Base-by-base conservation (phyloP, 2,113 vertebrate genomes). In the Corythoichthys intestinalis region DNA sequence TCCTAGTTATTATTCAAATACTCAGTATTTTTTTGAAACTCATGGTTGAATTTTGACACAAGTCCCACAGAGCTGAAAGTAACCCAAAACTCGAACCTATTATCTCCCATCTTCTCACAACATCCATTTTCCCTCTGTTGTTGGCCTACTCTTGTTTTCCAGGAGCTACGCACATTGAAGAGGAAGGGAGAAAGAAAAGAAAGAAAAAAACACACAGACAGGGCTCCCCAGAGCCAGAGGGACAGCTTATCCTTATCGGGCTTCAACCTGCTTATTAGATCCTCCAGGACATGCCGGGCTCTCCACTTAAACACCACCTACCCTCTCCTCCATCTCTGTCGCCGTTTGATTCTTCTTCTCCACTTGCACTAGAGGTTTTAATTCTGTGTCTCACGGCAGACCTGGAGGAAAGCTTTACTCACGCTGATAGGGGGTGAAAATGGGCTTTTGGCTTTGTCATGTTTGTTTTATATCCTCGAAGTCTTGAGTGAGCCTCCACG, bases 221-320 rank as follows among this genome's bases (percentile, higher is more conserved):
- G 79, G 80, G 80, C 84, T 86, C 82, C 79, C 87, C 17, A 72
- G 86, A 90, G 87, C 90, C 86, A 87, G 85, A 78, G 89, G 90
- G 89, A 89, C 83, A 89, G 89, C 90, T 91, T 92, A 91, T 90
- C 86, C 85, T 91, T 89, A 91, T 90, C 90, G 84, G 86, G 73
- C 85, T 90, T 90, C 87, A 89, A 91, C 89, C 89, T 90, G 89
- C 90, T 90, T 91, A 91, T 91, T 92, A 89, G 85, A 90, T 88
- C 88, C 87, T 89, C 82, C 83, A 89, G 88, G 88, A 90, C 83
- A 88, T 67, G 52, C 79, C 79, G 81, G 56, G 52, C 81, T 87
- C 89, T 82, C 77, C 73, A 78, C 84, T 87, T 88, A 81, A 85
- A 86, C 86, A 80, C 76, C 72, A 81, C 76, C 80, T 73, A 80